Conservation (phyloP, 2,797 vertebrate genomes). For the Sphenodon punctatus region DNA sequence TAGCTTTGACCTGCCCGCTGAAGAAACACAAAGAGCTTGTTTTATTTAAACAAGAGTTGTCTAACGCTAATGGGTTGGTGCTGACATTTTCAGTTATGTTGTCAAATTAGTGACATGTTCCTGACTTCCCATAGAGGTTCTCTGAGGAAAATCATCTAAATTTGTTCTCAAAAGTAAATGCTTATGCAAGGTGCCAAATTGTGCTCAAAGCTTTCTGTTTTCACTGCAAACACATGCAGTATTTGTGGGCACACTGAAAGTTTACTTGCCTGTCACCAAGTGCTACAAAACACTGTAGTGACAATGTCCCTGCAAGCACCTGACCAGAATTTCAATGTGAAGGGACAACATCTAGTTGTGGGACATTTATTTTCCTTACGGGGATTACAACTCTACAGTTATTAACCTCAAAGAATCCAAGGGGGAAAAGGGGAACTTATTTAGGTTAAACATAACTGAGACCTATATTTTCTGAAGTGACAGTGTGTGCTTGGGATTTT, state of each 20-base stretch:
- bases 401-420: not conserved
- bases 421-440: no score
- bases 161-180: not conserved
- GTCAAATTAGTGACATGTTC: not conserved
- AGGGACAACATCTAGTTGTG: not conserved
- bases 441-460: no score
- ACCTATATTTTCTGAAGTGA: no score
- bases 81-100: not conserved
- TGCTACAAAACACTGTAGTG: not conserved
- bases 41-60: not conserved
- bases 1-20: not conserved
- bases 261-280: accelerated
- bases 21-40: not conserved
- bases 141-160: not conserved
- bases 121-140: accelerated
- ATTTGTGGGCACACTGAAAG: not conserved
- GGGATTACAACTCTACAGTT: not conserved
- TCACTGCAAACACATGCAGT: not conserved
- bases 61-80: not conserved
- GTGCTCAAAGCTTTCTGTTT: not conserved
- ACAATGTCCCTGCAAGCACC: not conserved
- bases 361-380: not conserved
- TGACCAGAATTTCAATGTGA: no score
- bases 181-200: not conserved
- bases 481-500: no score